Evolutionary conservation across 2,113 vertebrate genomes (phyloP), one percentile per base, ranked within the genome.

Genomic region (Solea senegalensis): DNA sequence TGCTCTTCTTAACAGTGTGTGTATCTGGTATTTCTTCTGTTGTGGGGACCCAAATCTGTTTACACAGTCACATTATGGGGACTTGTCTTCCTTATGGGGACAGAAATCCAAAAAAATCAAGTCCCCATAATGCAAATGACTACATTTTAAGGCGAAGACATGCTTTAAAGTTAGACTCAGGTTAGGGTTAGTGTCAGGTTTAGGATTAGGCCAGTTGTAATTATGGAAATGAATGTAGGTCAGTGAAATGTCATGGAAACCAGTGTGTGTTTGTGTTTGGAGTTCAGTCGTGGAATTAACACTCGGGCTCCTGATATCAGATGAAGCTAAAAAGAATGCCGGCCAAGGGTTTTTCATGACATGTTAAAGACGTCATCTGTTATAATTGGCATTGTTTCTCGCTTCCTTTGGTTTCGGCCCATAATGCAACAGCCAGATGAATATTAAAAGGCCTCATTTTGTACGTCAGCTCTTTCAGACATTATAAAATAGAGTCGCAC

Each of bases 261-360:
- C 34, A 4, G 26, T 43, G 8, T 50, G 2, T 60, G 34, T 65
- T n/a, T 71, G 52, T 57, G 34, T 63, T 65, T 71, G 65, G 7
- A 45, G 59, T 81, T 76, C 13, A 60, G 55, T 53, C 56, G 41
- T 78, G 56, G 62, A 71, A 69, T 16, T 27, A 63, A 74, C 50
- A 45, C 68, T 34, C n/a, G 12, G 1, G 53, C 39, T 72, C 15
- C 44, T 65, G 12, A 74, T 82, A 81, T 85, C 79, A 86, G 77
- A 80, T 81, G 48, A 75, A 59, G 59, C 72, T 59, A 15, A 61
- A 52, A 81, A 78, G 79, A 72, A 80, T 72, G 74, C 72, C 28
- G n/a, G 45, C n/a, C 72, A 28, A 26, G 66, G 27, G 13, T 78
- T 11, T 66, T 82, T 75, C 13, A 58, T 56, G 6, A 4, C 54